Conservation (phyloP, 2,888 invertebrate species). For the Megastigmus dorsalis region DNA sequence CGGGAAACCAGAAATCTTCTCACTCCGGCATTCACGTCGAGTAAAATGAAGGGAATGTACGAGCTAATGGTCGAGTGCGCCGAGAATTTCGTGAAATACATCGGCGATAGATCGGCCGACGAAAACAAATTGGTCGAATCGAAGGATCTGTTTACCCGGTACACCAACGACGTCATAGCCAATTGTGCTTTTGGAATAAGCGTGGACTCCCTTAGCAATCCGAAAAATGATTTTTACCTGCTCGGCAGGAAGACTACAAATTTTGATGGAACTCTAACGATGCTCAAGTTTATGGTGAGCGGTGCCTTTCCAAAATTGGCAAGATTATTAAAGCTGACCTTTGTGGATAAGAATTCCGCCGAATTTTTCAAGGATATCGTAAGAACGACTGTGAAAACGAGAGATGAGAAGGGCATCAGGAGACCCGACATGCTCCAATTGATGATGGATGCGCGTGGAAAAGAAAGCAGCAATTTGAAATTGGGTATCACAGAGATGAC, state of each 20-base stretch:
- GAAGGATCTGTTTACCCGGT: conserved; percentile 62
- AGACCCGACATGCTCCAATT: conserved; percentile 79
- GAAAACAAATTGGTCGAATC: conserved; percentile 55
- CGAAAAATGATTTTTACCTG: conserved; percentile 62
- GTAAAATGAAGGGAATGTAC: too few relatives aligned
- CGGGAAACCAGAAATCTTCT: too few relatives aligned
- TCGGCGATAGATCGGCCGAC: conserved; percentile 52
- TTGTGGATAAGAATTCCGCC: too few relatives aligned
- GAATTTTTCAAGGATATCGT: conserved; percentile 56
- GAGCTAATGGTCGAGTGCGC: conserved; percentile 73
- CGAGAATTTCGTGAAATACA: conserved; percentile 60
- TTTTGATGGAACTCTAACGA: conserved; percentile 44
- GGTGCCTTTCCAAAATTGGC: neutral
- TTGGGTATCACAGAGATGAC: conserved; percentile 70
- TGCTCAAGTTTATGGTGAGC: conserved; percentile 45
- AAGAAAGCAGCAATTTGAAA: too few relatives aligned
- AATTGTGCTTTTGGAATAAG: conserved; percentile 62
- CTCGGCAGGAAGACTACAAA: conserved; percentile 53
- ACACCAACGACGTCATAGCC: conserved; percentile 63
- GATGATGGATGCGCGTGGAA: conserved; percentile 74
- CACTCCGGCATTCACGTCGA: too few relatives aligned
- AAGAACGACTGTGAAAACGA: conserved; percentile 53
- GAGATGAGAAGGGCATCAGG: conserved; percentile 61
- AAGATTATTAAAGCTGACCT: neutral
- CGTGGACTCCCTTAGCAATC: conserved; percentile 61